A percentile compares a stretch with the other conserved stretches of the same genome.
phyloP scores from a whole-genome alignment of 2,797 vertebrate genomes.

The Enteromius treurensis region DNA sequence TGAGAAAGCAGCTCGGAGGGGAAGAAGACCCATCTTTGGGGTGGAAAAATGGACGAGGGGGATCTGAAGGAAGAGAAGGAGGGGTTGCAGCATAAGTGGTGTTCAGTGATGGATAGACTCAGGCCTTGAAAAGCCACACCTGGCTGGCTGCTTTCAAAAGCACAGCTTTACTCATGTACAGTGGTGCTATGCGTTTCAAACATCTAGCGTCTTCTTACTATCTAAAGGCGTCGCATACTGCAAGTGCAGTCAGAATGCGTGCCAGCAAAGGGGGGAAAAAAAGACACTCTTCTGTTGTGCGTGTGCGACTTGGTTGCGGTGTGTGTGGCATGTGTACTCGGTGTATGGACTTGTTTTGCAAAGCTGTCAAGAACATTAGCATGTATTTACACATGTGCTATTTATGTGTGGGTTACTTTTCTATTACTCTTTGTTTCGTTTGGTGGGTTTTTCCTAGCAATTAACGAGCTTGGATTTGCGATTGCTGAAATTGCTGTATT shows the following conservation, averaged over 20 bases:
- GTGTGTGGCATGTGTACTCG: constrained; percentile 28
- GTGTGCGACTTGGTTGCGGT: constrained; percentile 10
- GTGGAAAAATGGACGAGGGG: constrained; percentile 29
- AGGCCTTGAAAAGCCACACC: constrained; percentile 73
- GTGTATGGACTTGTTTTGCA: constrained; percentile 43
- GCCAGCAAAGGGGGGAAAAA: constrained; percentile 44
- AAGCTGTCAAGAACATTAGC: constrained; percentile 46
- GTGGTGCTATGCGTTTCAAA: constrained; percentile 69
- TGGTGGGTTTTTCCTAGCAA: constrained; percentile 27
- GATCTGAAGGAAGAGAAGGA: constrained; percentile 17
- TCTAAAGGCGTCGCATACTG: constrained; percentile 71
- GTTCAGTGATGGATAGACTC: constrained; percentile 72
- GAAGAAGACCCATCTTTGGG: constrained; percentile 30
- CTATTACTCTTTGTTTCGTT: constrained; percentile 61
- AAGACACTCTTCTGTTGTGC: constrained; percentile 35
- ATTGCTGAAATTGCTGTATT: constrained; percentile 28
- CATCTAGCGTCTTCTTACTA: constrained; percentile 78
- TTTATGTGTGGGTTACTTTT: constrained; percentile 44
- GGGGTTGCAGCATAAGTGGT: constrained; percentile 40
- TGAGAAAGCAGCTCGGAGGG: background rate
- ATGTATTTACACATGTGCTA: constrained; percentile 47
- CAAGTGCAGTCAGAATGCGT: constrained; percentile 69
- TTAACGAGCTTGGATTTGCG: constrained; percentile 43
- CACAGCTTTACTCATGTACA: constrained; percentile 56
- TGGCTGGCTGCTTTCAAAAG: constrained; percentile 71